phyloP scores from a whole-genome alignment of 1,140 invertebrate genomes.

The Drosophila arawakana region DNA sequence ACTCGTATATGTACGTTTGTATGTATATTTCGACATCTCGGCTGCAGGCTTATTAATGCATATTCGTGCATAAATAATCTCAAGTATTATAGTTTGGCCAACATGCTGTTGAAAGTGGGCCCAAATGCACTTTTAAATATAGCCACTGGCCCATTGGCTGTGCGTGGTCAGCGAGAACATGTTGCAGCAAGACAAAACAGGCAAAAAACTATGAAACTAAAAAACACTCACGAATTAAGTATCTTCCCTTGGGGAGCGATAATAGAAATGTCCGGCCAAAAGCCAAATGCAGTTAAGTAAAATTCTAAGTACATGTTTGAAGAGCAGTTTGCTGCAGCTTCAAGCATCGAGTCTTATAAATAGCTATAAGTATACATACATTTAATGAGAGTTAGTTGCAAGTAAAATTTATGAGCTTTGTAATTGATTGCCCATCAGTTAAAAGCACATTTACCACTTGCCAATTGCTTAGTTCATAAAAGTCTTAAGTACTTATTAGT shows the following conservation, averaged over 20 bases:
- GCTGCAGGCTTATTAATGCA: constrained; percentile 58
- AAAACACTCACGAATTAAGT: constrained; percentile 1
- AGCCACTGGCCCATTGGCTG: constrained; percentile 15
- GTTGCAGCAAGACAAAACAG: constrained; percentile 11
- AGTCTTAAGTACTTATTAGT: too few relatives aligned
- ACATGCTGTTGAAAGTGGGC: constrained; percentile 16
- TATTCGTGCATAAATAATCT: constrained; percentile 62
- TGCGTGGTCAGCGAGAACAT: constrained; percentile 25
- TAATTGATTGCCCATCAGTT: too few relatives aligned
- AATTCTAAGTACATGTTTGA: background rate
- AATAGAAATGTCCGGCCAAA: constrained; percentile 33
- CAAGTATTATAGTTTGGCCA: background rate
- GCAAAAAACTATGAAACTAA: background rate
- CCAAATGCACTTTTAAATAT: constrained; percentile 55
- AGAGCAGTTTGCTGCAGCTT: background rate
- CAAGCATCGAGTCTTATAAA: background rate
- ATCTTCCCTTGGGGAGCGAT: constrained; percentile 7
- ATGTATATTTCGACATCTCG: constrained; percentile 39
- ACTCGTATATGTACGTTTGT: background rate
- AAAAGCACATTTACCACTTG: too few relatives aligned
- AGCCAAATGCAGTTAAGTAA: background rate
- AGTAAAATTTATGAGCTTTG: too few relatives aligned
- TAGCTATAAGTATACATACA: background rate
- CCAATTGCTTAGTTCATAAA: too few relatives aligned
- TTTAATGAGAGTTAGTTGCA: background rate